Evolutionary conservation across 2,888 invertebrate species (phyloP).

Genomic region (Merodon equestris): DNA sequence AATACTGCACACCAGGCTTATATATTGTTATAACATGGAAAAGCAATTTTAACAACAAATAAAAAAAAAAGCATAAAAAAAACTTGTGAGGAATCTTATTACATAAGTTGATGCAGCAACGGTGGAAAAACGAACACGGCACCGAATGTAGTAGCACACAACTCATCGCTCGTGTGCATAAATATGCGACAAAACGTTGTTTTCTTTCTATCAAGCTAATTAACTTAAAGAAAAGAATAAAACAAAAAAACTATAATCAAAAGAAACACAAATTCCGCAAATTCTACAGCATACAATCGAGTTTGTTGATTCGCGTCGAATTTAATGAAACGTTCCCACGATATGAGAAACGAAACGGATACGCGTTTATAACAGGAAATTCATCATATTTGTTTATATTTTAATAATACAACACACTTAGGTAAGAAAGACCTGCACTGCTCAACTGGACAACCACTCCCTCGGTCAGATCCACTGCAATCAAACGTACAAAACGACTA

Average conservation of each 20-base stretch:
- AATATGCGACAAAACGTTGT: constrained; percentile 30
- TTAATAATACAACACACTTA: constrained; percentile 16
- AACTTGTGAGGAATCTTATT: constrained; percentile 49
- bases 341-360: too few relatives aligned
- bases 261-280: constrained; percentile 5
- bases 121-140: constrained; percentile 52
- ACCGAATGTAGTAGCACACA: constrained; percentile 46
- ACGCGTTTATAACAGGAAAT: too few relatives aligned
- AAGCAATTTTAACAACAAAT: neutral
- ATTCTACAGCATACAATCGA: neutral
- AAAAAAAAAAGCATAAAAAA: constrained; percentile 1
- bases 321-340: too few relatives aligned
- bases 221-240: neutral
- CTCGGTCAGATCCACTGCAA: constrained; percentile 44
- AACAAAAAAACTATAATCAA: neutral
- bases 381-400: too few relatives aligned
- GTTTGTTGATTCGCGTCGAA: neutral
- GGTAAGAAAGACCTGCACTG: too few relatives aligned
- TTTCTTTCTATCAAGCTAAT: neutral
- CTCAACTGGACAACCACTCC: constrained; percentile 57
- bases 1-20: too few relatives aligned
- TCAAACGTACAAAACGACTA: constrained; percentile 69
- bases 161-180: constrained; percentile 44
- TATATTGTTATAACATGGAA: too few relatives aligned
- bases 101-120: constrained; percentile 65